Percentiles rank a stretch among this genome's conserved stretches.
phyloP scores from a whole-genome alignment of 2,797 vertebrate species.

The Cossypha heuglini region DNA sequence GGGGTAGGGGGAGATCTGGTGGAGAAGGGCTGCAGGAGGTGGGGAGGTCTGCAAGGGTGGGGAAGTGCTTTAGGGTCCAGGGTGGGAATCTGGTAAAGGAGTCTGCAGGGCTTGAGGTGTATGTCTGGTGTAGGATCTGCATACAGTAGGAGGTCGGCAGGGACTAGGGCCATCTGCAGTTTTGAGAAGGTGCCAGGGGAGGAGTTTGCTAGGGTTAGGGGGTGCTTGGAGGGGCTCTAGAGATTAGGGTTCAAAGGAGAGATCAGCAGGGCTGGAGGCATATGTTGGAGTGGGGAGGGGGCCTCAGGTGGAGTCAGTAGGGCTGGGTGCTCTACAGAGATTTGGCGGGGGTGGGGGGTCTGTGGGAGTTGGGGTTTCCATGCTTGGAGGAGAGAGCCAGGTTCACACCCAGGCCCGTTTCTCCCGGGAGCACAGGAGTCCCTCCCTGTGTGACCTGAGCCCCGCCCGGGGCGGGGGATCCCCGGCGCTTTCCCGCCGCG shows the following conservation, averaged over 20 bases:
- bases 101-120: no score
- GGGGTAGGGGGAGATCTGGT: fast-evolving
- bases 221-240: neutral
- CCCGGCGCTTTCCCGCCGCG: no score
- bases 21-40: neutral
- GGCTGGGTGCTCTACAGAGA: fast-evolving
- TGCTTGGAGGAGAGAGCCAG: no score
- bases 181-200: fast-evolving
- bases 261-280: fast-evolving
- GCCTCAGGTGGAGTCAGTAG: no score
- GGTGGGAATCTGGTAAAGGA: neutral
- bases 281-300: no score
- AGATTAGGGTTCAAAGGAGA: fast-evolving
- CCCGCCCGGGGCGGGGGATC: fast-evolving
- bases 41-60: fast-evolving
- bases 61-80: fast-evolving
- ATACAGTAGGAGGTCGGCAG: fast-evolving
- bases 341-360: no score
- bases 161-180: fast-evolving
- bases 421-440: fast-evolving
- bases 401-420: fast-evolving
- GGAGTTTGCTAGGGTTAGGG: neutral
- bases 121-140: neutral
- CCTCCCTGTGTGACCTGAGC: no score
- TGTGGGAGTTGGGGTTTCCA: no score